Conservation (phyloP, 2,888 invertebrate genomes). For the Yponomeuta sedellus region DNA sequence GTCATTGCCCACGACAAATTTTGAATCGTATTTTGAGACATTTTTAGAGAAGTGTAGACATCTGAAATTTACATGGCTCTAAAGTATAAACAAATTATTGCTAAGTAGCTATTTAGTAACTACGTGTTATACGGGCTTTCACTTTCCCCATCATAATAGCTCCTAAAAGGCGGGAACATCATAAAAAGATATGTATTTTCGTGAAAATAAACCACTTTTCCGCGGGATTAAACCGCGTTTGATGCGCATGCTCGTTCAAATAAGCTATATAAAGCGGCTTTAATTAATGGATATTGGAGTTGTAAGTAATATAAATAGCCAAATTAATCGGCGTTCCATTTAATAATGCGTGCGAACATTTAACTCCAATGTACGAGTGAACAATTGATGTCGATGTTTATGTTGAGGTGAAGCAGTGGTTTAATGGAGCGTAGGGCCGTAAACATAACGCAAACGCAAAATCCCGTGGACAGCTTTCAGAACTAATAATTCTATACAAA, state of each 20-base stretch:
- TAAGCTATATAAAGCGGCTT: neutral
- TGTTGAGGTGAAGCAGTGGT: too few relatives aligned
- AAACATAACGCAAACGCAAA: too few relatives aligned
- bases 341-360: neutral
- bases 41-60: too few relatives aligned
- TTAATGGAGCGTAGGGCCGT: too few relatives aligned
- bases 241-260: neutral
- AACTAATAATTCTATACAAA: too few relatives aligned
- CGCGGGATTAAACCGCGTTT: neutral
- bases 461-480: too few relatives aligned
- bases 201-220: neutral
- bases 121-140: neutral
- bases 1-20: too few relatives aligned
- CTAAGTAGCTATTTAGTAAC: neutral
- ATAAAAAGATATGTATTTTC: neutral
- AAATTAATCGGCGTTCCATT: neutral
- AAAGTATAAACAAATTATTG: neutral
- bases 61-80: too few relatives aligned
- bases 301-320: neutral
- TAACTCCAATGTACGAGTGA: neutral
- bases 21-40: too few relatives aligned
- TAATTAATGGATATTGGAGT: neutral
- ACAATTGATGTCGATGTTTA: neutral
- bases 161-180: neutral
- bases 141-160: neutral